phyloP scores from a whole-genome alignment of 2,113 vertebrate species.

The Lophius piscatorius region DNA sequence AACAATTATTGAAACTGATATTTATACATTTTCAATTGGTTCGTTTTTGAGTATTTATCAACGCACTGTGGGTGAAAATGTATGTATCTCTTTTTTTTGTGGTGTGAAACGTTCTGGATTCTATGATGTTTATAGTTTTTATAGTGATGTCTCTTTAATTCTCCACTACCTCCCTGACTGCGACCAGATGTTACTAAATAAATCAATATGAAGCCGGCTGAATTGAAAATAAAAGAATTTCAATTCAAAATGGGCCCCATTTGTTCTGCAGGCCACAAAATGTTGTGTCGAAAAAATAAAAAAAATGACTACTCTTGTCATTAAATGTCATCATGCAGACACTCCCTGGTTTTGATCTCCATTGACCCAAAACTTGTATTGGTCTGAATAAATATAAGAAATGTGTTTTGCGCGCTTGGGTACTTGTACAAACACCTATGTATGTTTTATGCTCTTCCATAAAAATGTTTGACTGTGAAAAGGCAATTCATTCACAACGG shows the following conservation, averaged over 20 bases:
- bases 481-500: constrained; percentile 22
- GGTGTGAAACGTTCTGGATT: too few relatives aligned
- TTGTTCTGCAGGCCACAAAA: constrained; percentile 22
- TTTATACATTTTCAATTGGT: too few relatives aligned
- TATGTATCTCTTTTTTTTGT: too few relatives aligned
- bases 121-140: too few relatives aligned
- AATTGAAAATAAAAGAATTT: constrained; percentile 40
- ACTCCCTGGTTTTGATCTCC: constrained; percentile 11
- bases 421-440: constrained; percentile 16
- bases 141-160: too few relatives aligned
- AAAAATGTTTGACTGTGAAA: constrained; percentile 19
- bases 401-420: constrained; percentile 33
- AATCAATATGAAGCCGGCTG: constrained; percentile 43
- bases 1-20: too few relatives aligned
- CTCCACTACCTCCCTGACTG: constrained; percentile 42
- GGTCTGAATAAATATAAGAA: constrained; percentile 1
- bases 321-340: constrained; percentile 7
- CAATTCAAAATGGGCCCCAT: constrained; percentile 31
- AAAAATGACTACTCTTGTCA: constrained; percentile 4
- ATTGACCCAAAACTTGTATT: constrained; percentile 10
- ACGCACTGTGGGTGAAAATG: too few relatives aligned
- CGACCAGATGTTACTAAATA: constrained; percentile 56
- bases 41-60: too few relatives aligned
- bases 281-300: constrained; percentile 8
- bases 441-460: constrained; percentile 15